Base-by-base conservation (phyloP, 2,888 invertebrate species). In the Geophilus truncorum region DNA sequence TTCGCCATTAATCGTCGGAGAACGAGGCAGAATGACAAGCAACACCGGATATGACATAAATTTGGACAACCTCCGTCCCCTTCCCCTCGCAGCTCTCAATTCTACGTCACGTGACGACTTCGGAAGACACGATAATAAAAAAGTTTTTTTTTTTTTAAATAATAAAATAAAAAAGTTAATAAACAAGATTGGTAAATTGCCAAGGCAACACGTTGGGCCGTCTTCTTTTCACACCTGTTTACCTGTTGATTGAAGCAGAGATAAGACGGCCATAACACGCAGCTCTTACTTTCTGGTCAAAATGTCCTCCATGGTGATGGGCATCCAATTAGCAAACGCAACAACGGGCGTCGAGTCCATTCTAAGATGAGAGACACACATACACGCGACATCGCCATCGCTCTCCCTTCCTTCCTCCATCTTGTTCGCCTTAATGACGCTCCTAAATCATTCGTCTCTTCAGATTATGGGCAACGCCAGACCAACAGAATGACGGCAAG, bases 1-100 rank as follows among this genome's bases (percentile, higher is more conserved):
- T 78, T 34, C 36, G 45, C 78, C 78, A 78, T 78, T 78, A 78
- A 78, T 78, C 70, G 70, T 78, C 78, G 28, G 78, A 40, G 40
- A 45, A 34, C 34, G 45, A 78, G 78, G 40, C 45, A 45, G 40
- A 78, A 40, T 78, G 78, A 78, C 78, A 78, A 78, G 34, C 28
- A 25, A 40, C 28, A 45, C 36, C 78, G 78, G 78, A 78, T 36
- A 78, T 78, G 78, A 78, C 45, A 78, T 78, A 78, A 78, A 78
- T 78, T 78, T 78, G 28, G 78, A 28, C 78, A 78, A 40, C 78
- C 78, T 40, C 32, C 0, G 32, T 45, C 18, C 45, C 77, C 77
- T 9, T 77, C 77, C 28, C 1, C 10, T 23, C 25, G 12, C 28
- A 21, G 5, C 75, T 12, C 23, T 2, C 21, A 23, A 5, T 23